Evolutionary conservation across 2,797 vertebrate species (phyloP), one percentile per base, ranked within the genome.

Genomic region (Mormyrops attenuatus): DNA sequence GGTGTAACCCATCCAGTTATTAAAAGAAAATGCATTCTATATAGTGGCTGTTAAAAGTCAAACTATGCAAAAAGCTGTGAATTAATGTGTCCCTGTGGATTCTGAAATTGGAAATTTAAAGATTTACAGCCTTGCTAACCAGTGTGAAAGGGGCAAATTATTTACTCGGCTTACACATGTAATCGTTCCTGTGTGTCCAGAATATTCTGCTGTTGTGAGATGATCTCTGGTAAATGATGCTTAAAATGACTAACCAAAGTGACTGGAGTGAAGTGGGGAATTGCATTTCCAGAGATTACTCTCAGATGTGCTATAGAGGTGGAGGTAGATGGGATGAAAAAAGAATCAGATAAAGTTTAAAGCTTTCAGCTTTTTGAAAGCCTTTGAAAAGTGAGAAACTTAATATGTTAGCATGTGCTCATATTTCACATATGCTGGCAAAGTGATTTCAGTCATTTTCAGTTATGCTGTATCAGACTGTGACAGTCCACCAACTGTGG

Each of bases 161-260:
- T 88, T 91, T 92, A 88, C 90, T 87, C 89, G 92, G 92, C 87
- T 13, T 94, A 92, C 94, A 92, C 91, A 93, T 63, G 90, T 95
- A 95, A 96, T 95, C 92, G 93, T 94, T 95, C 95, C 95, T 95
- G 34, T 93, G 94, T 95, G 95, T 95, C 93, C 90, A 77, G 91
- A 92, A 92, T 91, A 91, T 93, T 57, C 89, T 92, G 92, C 77
- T 90, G 89, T 91, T 63, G 34, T 66, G 9, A 60, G 57, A 63
- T 55, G 26, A 87, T 87, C 41, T n/a, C 41, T 93, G 92, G 95
- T 94, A 94, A 88, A 88, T 91, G 91, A 94, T 94, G 94, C 95
- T 96, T 95, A 95, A 95, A 96, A 94, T 93, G 92, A 96, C 96
- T 96, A 95, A 90, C 92, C 93, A 93, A 94, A 93, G 92, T 92